Evolutionary conservation across 2,113 vertebrate species (phyloP).

Genomic region (Carassius auratus): DNA sequence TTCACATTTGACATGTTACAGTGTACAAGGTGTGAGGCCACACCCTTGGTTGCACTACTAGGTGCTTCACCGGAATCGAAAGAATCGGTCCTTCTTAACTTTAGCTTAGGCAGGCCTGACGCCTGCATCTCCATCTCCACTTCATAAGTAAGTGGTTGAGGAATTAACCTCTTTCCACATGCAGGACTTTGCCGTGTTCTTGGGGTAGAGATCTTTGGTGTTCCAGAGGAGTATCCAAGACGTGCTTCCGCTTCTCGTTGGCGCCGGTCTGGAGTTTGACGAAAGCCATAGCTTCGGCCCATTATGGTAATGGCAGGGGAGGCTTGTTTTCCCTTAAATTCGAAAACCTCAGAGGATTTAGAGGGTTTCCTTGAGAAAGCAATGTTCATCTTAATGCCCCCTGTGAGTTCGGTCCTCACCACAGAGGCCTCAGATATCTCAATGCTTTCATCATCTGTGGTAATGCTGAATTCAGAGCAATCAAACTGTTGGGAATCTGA

Average conservation of each 20-base stretch:
- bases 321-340: slow-evolving; percentile 35
- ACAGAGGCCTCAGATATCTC: slow-evolving; percentile 49
- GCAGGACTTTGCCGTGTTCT: slow-evolving; percentile 42
- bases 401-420: slow-evolving; percentile 45
- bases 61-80: slow-evolving; percentile 58
- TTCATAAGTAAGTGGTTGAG: slow-evolving; percentile 75
- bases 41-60: slow-evolving; percentile 53
- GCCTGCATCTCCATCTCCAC: slow-evolving; percentile 89
- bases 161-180: slow-evolving; percentile 16
- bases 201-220: slow-evolving; percentile 63
- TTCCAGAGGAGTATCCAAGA: slow-evolving; percentile 64
- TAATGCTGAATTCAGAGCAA: slow-evolving; percentile 64
- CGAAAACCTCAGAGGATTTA: neutral
- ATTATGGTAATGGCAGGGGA: neutral
- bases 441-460: slow-evolving; percentile 62
- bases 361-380: slow-evolving; percentile 54
- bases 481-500: slow-evolving; percentile 56
- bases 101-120: slow-evolving; percentile 88
- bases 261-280: slow-evolving; percentile 80
- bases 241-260: slow-evolving; percentile 80
- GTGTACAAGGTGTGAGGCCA: slow-evolving; percentile 50
- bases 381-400: slow-evolving; percentile 50
- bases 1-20: slow-evolving; percentile 52
- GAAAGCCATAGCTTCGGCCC: slow-evolving; percentile 69
- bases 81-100: slow-evolving; percentile 81